Percentiles rank a stretch among this genome's conserved stretches.
These are phyloP conservation scores for Alligator mississippiensis DNA, from an alignment of 2,113 vertebrate genomes.

Conservation along the genomic window DNA sequence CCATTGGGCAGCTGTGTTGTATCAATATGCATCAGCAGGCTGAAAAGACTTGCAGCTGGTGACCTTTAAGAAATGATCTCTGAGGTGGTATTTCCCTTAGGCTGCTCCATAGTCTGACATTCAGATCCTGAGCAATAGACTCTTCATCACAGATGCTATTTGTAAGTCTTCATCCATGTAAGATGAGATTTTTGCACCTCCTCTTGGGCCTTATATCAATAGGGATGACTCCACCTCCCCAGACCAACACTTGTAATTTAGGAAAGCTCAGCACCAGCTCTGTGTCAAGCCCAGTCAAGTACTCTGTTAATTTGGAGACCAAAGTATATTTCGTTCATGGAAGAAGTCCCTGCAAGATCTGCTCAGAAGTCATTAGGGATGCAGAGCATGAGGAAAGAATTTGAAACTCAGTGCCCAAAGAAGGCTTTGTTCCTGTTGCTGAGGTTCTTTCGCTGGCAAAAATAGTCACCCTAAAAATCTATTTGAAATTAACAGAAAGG, in stretches of 20 bases:
- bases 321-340: constrained; percentile 20
- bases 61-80: neutral
- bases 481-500: constrained; percentile 76
- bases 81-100: neutral
- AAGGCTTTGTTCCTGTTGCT: constrained; percentile 41
- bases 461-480: constrained; percentile 66
- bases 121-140: neutral
- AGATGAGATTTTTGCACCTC: neutral
- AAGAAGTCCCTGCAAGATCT: constrained; percentile 9
- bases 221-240: neutral
- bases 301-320: constrained; percentile 16
- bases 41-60: neutral
- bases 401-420: neutral
- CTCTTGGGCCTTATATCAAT: neutral
- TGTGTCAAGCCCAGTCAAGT: neutral
- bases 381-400: constrained; percentile 14
- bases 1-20: neutral
- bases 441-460: constrained; percentile 53
- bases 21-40: neutral
- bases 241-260: neutral
- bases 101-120: neutral
- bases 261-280: constrained; percentile 2
- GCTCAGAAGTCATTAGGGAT: constrained; percentile 28
- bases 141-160: neutral
- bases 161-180: neutral